Evolutionary conservation across 2,113 vertebrate species (phyloP), one percentile per base, ranked within the genome.

Genomic region (Apteryx mantelli): DNA sequence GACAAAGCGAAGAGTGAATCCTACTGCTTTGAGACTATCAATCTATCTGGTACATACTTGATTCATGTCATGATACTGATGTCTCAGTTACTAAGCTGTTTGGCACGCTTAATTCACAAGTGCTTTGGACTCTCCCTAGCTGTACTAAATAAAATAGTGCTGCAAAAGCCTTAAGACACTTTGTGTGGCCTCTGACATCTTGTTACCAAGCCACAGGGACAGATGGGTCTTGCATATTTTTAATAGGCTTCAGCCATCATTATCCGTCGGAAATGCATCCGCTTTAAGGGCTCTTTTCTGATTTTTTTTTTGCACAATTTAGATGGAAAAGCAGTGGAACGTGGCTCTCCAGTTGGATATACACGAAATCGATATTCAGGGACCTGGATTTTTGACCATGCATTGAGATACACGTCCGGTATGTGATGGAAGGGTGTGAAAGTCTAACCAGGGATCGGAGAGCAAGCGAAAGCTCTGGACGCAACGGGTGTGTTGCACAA

Each of bases 311-410:
- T 93, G 96, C 89, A 70, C 95, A 68, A 97, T 97, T 96, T 97
- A 97, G 97, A 98, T 98, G 97, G 97, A 96, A 98, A 96, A 98
- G 97, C 89, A 82, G 93, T 82, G 12, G 92, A 97, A 95, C 92
- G 91, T 97, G 96, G 90, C 95, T 95, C 94, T 93, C 85, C 96
- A 2, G 52, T 94, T 65, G 96, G 97, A 97, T 94, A 92, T 96
- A 81, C 97, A 90, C 79, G 79, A 92, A 97, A 97, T 90, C 90
- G 83, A 52, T 97, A 95, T 96, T 97, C 96, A 95, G 98, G 97
- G 97, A 97, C 94, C 96, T 97, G 97, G 95, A 98, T 95, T 97
- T 98, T 98, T 98, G 97, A 97, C 91, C 96, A 96, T 97, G 95
- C 94, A 70, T 96, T 98, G 96, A 97, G 94, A 96, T 95, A 84